Evolutionary conservation across 2,888 invertebrate genomes (phyloP), one percentile per base, ranked within the genome.

Genomic region (Mactromeris polynyma): DNA sequence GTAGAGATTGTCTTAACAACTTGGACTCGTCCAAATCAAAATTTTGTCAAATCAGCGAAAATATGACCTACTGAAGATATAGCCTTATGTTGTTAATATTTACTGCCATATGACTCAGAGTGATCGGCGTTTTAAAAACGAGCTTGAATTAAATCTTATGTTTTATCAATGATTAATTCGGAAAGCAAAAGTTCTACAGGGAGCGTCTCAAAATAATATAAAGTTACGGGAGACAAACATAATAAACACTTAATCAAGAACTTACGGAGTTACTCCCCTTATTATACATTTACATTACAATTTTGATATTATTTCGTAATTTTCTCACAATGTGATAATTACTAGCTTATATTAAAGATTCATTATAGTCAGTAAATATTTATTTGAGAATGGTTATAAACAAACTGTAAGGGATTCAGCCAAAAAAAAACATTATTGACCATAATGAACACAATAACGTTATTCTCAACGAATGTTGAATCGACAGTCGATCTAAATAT

Each of bases 11-110:
- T 21, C 58, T 26, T 33, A 73, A 36, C 73, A 73, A 73, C 36
- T 33, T 73, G 73, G 73, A 73, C 73, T 73, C 36, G 73, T 73
- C 73, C 73, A 33, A 36, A 73, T 36, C 7, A 19, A 36, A 73
- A 33, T 73, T 58, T 58, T 11, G 73, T 73, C 36, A 19, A 73
- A 73, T 73, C 73, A 73, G 73, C 73, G 73, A 73, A 73, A 73
- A 26, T 73, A 73, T 36, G 36, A 64, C 58, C 58, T 26, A 64
- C 26, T 64, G 58, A 64, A 26, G 26, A n/a, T 26, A 6, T 6
- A 26, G 26, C 11, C 26, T 51, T 64, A 64, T 26, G n/a, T 64
- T 26, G 58, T 26, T 64, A 64, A 64, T 64, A 64, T 64, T 26
- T 64, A 64, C 58, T 64, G 58, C 58, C 31, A 73, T 26, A 36